Evolutionary conservation across 64 coral and sea anemone genomes (phyloP).

Genomic region (Platygyra sinensis): DNA sequence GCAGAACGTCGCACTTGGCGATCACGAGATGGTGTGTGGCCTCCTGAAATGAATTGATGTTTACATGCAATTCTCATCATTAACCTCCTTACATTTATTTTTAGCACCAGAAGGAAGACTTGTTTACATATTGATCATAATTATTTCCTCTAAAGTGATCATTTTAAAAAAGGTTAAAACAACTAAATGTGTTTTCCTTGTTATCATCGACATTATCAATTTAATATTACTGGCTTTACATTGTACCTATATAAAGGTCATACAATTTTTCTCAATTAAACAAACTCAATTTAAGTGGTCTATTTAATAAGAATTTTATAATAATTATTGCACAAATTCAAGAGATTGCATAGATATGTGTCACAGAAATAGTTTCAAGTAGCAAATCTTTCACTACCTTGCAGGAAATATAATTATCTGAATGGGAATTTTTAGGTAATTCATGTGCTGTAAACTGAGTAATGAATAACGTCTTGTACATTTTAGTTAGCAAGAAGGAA

Average conservation of each 20-base stretch:
- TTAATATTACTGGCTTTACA: too few species aligned
- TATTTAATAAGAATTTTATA: not conserved
- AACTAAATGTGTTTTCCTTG: too few species aligned
- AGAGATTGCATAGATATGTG: not conserved
- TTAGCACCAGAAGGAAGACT: too few species aligned
- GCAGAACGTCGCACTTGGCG: constrained; percentile 79
- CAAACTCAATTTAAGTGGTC: not conserved
- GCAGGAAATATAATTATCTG: not conserved
- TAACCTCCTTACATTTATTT: not conserved
- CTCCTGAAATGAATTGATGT: constrained; percentile 57
- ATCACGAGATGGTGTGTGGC: constrained; percentile 57
- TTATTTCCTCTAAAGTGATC: too few species aligned
- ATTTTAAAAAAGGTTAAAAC: too few species aligned
- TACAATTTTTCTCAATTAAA: not conserved
- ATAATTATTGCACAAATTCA: not conserved
- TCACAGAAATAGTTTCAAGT: not conserved
- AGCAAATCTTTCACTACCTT: not conserved
- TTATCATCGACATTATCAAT: too few species aligned
- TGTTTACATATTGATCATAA: too few species aligned
- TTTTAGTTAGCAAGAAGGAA: too few species aligned
- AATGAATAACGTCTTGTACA: too few species aligned
- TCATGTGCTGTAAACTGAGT: too few species aligned
- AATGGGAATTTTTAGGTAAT: too few species aligned
- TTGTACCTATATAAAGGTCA: too few species aligned
- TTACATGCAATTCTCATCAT: constrained; percentile 10